Evolutionary conservation across 2,888 invertebrate genomes (phyloP).

Genomic region (Chrysolina americana): DNA sequence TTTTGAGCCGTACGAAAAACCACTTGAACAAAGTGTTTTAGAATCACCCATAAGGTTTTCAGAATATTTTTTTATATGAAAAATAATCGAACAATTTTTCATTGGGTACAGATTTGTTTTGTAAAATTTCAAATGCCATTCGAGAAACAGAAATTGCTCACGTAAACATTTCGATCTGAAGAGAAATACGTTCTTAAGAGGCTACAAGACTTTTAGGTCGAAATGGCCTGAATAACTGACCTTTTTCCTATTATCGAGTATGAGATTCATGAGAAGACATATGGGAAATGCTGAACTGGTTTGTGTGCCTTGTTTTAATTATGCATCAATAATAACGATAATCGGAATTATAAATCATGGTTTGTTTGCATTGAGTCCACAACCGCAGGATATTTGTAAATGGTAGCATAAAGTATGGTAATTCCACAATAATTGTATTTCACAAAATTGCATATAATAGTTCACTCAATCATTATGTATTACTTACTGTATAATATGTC

Average conservation of each 20-base stretch:
- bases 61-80: too few species aligned
- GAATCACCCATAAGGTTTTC: too few species aligned
- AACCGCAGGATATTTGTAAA: constrained; percentile 30
- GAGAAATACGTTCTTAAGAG: too few species aligned
- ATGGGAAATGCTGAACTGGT: constrained; percentile 1
- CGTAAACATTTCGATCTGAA: too few species aligned
- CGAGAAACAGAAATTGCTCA: too few species aligned
- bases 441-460: constrained; percentile 19
- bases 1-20: too few species aligned
- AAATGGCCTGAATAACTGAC: background rate
- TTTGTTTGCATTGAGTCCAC: constrained; percentile 5
- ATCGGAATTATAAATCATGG: constrained; percentile 6
- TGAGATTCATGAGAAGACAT: background rate
- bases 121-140: too few species aligned
- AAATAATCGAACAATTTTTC: too few species aligned
- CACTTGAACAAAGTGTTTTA: too few species aligned
- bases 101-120: too few species aligned
- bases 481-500: background rate
- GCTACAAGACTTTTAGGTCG: background rate
- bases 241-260: background rate
- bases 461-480: background rate
- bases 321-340: constrained; percentile 3
- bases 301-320: background rate
- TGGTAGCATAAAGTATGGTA: constrained; percentile 19
- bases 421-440: constrained; percentile 22